phyloP scores from a whole-genome alignment of 1,140 invertebrate genomes.

The Muscidifurax raptorellus region DNA sequence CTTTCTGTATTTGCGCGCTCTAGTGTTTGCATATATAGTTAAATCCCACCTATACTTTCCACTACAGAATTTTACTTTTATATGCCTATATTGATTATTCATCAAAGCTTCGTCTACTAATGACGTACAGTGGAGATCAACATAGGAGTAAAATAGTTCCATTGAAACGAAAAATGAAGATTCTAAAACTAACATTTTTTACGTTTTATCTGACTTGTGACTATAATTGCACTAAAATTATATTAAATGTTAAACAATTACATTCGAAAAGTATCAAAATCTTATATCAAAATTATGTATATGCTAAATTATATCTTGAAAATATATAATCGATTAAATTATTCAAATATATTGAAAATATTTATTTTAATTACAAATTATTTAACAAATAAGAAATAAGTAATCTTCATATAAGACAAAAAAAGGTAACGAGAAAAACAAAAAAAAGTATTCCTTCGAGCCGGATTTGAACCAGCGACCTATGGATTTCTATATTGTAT shows the following conservation, averaged over 20 bases:
- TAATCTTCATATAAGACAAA: not conserved
- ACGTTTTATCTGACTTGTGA: not conserved
- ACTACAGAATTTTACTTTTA: not conserved
- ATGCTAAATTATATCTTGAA: too few relatives aligned
- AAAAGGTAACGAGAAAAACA: not conserved
- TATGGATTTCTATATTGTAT: constrained; percentile 60
- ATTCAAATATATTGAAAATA: not conserved
- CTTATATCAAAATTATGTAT: too few relatives aligned
- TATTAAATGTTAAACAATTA: not conserved
- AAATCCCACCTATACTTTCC: constrained; percentile 4
- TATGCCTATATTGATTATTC: constrained; percentile 30
- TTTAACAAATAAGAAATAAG: not conserved
- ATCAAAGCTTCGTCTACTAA: constrained; percentile 22
- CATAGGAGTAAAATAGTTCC: not conserved
- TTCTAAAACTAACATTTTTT: not conserved
- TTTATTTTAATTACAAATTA: not conserved
- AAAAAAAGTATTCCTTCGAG: constrained; percentile 68
- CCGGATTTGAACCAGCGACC: constrained; percentile 73
- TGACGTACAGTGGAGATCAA: not conserved
- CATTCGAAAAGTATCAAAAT: too few relatives aligned
- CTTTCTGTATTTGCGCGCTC: not conserved
- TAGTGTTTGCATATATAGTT: constrained; percentile 16
- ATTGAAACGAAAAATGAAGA: not conserved
- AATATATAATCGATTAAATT: too few relatives aligned
- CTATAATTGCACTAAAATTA: not conserved